Percentiles rank a stretch among this genome's conserved stretches.
Conservation (phyloP, 2,797 vertebrate genomes). For the Arremon aurantiirostris region DNA sequence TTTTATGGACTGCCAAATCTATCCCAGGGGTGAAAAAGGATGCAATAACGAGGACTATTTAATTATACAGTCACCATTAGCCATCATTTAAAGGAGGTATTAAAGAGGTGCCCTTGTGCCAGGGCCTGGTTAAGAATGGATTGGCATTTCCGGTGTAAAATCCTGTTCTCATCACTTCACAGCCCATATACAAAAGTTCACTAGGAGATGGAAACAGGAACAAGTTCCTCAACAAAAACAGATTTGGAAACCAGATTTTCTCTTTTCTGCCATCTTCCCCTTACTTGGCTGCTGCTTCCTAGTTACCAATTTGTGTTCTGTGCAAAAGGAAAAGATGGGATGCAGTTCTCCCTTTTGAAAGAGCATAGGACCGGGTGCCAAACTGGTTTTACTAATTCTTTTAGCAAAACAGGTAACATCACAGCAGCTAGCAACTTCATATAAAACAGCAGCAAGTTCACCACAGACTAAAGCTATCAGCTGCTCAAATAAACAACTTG, state of each 20-base stretch:
- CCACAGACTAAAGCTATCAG: neutral
- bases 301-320: neutral
- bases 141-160: neutral
- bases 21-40: constrained; percentile 20
- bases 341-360: neutral
- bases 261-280: neutral
- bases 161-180: neutral
- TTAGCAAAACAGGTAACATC: neutral
- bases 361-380: neutral
- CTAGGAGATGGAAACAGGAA: neutral
- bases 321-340: neutral
- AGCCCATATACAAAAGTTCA: neutral
- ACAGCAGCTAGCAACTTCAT: neutral
- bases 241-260: neutral
- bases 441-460: neutral
- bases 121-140: neutral
- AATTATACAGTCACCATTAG: neutral
- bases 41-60: neutral
- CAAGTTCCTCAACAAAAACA: neutral
- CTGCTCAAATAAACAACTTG: neutral
- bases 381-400: neutral
- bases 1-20: constrained; percentile 46
- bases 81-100: neutral
- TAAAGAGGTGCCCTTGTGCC: neutral
- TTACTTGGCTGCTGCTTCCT: neutral